Conservation (phyloP, 2,797 vertebrate genomes). For the Anniella stebbinsi region DNA sequence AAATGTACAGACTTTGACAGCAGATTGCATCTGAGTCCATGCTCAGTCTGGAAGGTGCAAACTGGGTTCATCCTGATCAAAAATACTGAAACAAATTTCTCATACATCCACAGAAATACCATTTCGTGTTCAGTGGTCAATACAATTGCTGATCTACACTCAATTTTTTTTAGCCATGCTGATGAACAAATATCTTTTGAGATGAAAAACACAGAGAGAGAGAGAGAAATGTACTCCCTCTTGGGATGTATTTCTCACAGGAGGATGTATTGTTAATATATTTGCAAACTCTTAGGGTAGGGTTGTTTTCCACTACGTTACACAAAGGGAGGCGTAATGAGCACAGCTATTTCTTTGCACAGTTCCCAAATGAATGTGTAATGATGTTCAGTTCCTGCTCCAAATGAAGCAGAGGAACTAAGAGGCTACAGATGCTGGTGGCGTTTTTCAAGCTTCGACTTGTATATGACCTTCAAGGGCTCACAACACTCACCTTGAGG, state of each 20-base stretch:
- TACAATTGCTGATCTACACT: too few species aligned
- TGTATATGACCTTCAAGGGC: background rate
- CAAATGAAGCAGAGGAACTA: background rate
- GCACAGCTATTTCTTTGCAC: conserved; percentile 32
- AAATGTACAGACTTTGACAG: too few species aligned
- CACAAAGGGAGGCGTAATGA: conserved; percentile 31
- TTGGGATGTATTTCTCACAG: background rate
- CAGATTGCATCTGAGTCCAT: too few species aligned
- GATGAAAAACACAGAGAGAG: background rate
- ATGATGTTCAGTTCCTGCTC: background rate
- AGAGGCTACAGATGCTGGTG: background rate
- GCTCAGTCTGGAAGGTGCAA: too few species aligned
- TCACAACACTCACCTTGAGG: background rate
- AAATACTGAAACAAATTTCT: too few species aligned
- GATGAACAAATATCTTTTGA: background rate
- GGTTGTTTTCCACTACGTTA: conserved; percentile 34
- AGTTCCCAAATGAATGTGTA: conserved; percentile 37
- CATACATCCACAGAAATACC: too few species aligned
- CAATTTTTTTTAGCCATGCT: background rate
- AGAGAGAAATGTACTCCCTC: background rate
- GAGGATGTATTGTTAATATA: background rate
- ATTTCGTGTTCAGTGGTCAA: too few species aligned
- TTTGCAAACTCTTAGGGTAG: conserved; percentile 42
- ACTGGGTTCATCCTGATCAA: too few species aligned
- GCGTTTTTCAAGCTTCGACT: too few species aligned